phyloP scores from a whole-genome alignment of 2,113 vertebrate genomes.

The Centropus unirufus region DNA sequence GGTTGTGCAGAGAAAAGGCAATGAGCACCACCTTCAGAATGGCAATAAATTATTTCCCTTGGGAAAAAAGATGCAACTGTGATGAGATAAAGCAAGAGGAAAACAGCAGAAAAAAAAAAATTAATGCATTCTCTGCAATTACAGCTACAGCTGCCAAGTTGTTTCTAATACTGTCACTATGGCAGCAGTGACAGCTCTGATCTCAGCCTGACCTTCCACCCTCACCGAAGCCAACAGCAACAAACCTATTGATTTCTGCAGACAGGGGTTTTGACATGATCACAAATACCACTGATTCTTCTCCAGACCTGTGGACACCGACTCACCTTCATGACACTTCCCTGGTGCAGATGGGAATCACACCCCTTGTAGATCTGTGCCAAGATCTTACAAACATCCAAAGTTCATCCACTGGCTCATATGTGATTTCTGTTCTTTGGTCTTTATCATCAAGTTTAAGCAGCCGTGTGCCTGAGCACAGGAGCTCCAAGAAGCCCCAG shows the following conservation, averaged over 20 bases:
- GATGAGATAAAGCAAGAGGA: neutral
- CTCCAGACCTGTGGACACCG: neutral
- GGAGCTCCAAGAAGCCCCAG: neutral
- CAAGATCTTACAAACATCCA: rapidly evolving
- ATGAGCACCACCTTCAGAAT: constrained; percentile 32
- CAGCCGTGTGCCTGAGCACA: neutral
- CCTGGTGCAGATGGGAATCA: neutral
- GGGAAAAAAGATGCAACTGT: neutral
- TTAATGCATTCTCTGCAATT: neutral
- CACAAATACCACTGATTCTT: rapidly evolving
- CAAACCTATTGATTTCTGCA: neutral
- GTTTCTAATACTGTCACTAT: neutral
- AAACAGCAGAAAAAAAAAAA: constrained; percentile 19
- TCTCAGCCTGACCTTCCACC: neutral
- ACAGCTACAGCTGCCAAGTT: constrained; percentile 13
- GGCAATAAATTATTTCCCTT: constrained; percentile 3
- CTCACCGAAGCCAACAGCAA: neutral
- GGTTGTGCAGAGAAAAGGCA: neutral
- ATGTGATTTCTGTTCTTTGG: neutral
- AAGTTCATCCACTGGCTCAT: neutral
- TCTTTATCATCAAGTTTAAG: neutral
- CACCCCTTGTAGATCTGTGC: neutral
- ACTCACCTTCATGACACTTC: rapidly evolving
- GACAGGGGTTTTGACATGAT: neutral
- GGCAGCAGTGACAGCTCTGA: neutral